These are phyloP conservation scores for Halocaridina rubra DNA, from an alignment of 2,888 invertebrate genomes.

Conservation along the genomic window DNA sequence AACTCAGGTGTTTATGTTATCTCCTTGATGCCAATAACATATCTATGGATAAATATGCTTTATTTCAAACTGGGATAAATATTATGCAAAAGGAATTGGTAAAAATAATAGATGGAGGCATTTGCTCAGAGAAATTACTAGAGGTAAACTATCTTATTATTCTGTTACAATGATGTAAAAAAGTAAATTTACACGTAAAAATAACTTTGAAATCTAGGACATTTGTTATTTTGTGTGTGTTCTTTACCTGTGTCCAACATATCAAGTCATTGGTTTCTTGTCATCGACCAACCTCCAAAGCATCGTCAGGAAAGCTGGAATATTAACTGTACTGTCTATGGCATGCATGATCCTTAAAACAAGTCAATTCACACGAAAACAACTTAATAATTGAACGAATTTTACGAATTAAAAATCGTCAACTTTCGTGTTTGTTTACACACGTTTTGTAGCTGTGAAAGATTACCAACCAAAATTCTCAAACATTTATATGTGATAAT, in stretches of 20 bases:
- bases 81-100: no score
- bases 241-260: slow-evolving; percentile 91
- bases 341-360: slow-evolving; percentile 20
- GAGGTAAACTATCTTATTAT: no score
- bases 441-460: slow-evolving; percentile 12
- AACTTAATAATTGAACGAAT: not conserved
- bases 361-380: not conserved
- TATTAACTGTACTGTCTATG: slow-evolving; percentile 30
- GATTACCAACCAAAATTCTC: not conserved
- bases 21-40: no score
- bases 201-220: no score
- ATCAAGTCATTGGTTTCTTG: slow-evolving; percentile 89
- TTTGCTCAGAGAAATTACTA: no score
- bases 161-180: no score
- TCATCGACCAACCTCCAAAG: slow-evolving; percentile 96
- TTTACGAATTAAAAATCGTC: not conserved
- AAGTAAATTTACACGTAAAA: no score
- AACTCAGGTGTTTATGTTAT: no score
- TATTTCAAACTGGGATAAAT: no score
- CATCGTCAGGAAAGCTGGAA: slow-evolving; percentile 89
- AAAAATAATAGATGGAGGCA: no score
- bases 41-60: no score
- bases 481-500: not conserved
- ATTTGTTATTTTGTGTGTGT: no score
- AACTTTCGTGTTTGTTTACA: slow-evolving; percentile 31